Conservation (phyloP, 2,888 invertebrate genomes). For the Drosophila lutescens region DNA sequence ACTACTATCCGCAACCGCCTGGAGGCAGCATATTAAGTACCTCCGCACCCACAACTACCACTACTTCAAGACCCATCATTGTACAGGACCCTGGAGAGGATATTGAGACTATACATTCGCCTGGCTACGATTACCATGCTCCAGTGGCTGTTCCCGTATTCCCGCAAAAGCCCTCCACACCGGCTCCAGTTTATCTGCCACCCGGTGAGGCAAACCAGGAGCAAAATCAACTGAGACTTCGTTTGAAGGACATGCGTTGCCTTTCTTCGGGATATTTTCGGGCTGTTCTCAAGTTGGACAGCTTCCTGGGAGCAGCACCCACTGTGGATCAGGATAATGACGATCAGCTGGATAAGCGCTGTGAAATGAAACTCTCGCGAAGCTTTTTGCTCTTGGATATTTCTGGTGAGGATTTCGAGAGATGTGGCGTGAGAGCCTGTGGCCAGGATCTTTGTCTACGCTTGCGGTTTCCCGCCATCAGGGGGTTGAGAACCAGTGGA, state of each 20-base stretch:
- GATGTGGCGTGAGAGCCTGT: conserved; percentile 86
- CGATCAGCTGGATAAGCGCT: conserved; percentile 69
- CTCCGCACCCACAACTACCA: conserved; percentile 44
- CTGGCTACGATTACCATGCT: conserved; percentile 77
- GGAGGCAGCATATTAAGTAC: conserved; percentile 44
- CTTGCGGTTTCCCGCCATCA: conserved; percentile 86
- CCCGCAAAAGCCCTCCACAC: conserved; percentile 61
- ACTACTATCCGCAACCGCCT: conserved; percentile 68
- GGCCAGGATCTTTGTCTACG: conserved; percentile 85
- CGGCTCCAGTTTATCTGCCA: conserved; percentile 72
- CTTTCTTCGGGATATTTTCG: conserved; percentile 82
- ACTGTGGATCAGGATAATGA: conserved; percentile 84
- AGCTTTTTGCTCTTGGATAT: conserved; percentile 84
- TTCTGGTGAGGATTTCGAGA: conserved; percentile 84
- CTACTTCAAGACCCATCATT: conserved; percentile 67
- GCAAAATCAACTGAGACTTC: conserved; percentile 71
- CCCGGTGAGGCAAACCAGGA: conserved; percentile 32
- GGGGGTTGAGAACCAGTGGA: conserved; percentile 85
- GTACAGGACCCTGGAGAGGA: conserved; percentile 71
- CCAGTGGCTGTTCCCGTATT: conserved; percentile 45
- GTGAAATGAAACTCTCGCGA: conserved; percentile 78
- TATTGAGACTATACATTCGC: conserved; percentile 35
- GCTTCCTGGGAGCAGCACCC: conserved; percentile 81
- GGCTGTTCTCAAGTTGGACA: conserved; percentile 83
- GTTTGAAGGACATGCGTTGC: conserved; percentile 83